These are phyloP conservation scores for Tolypeutes matacus DNA, from an alignment of 2,797 vertebrate species.

Conservation along the genomic window DNA sequence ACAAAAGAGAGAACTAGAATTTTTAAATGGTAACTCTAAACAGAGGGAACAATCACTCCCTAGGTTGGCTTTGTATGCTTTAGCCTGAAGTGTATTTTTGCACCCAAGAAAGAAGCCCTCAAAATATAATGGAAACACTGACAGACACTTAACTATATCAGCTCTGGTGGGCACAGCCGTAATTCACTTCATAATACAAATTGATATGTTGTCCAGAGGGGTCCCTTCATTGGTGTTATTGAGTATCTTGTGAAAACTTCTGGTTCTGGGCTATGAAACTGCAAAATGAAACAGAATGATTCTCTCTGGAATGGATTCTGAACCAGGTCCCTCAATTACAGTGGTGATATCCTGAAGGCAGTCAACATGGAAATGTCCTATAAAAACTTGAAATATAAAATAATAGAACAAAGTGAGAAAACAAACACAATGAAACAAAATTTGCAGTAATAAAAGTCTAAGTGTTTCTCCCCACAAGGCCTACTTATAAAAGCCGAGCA, in stretches of 20 bases:
- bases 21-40: slow-evolving; percentile 49
- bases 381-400: slow-evolving; percentile 45
- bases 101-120: slow-evolving; percentile 66
- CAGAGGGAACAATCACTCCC: background rate
- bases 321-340: slow-evolving; percentile 64
- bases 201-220: slow-evolving; percentile 81
- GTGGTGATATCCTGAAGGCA: background rate
- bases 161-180: slow-evolving; percentile 72
- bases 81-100: slow-evolving; percentile 73
- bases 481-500: slow-evolving; percentile 36
- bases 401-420: slow-evolving; percentile 57
- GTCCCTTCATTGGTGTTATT: slow-evolving; percentile 68
- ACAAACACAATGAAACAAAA: slow-evolving; percentile 40
- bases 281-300: slow-evolving; percentile 60
- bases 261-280: slow-evolving; percentile 69
- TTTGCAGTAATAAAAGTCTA: slow-evolving; percentile 59
- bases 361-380: slow-evolving; percentile 49
- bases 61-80: slow-evolving; percentile 38
- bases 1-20: background rate
- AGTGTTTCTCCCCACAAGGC: slow-evolving; percentile 35
- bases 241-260: slow-evolving; percentile 68
- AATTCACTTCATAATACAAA: slow-evolving; percentile 82
- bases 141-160: slow-evolving; percentile 81
- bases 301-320: slow-evolving; percentile 62
- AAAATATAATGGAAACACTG: slow-evolving; percentile 78